These are phyloP conservation scores for Hirtodrosophila duncani DNA, from an alignment of 2,888 invertebrate genomes.

Conservation along the genomic window DNA sequence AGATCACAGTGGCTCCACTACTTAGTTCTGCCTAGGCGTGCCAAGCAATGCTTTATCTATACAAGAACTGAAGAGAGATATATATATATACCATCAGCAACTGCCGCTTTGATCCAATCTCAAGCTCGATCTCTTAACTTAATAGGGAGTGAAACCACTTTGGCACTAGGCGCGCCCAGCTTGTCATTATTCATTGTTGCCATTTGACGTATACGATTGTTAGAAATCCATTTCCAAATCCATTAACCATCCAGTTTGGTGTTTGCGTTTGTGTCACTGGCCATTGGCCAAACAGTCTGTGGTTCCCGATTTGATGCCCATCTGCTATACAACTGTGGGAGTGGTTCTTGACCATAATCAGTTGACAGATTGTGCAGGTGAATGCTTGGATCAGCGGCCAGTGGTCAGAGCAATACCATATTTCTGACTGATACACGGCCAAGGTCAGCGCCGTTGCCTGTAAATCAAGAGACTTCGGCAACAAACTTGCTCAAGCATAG, in stretches of 20 bases:
- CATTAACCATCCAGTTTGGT: slow-evolving; percentile 2
- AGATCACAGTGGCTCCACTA: no score
- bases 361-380: slow-evolving; percentile 37
- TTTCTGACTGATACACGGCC: slow-evolving; percentile 22
- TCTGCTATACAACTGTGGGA: slow-evolving; percentile 15
- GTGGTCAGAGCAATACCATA: background rate
- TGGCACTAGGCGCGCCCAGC: slow-evolving; percentile 60
- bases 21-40: no score
- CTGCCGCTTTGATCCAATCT: background rate
- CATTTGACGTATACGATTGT: slow-evolving; percentile 10
- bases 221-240: no score
- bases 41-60: no score
- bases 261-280: slow-evolving; percentile 34
- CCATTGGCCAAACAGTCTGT: no score
- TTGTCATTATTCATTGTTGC: slow-evolving; percentile 60
- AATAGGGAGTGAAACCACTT: slow-evolving; percentile 34
- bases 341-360: slow-evolving; percentile 6
- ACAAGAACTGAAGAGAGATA: no score
- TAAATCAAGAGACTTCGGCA: background rate
- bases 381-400: slow-evolving; percentile 27
- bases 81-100: no score
- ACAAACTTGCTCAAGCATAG: no score
- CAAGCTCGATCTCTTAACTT: slow-evolving; percentile 33
- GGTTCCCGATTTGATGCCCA: slow-evolving; percentile 9
- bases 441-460: slow-evolving; percentile 14